A percentile compares a stretch with the other conserved stretches of the same genome.
These are phyloP conservation scores for Zaprionus davidi DNA, from an alignment of 1,140 invertebrate species.

Conservation along the genomic window DNA sequence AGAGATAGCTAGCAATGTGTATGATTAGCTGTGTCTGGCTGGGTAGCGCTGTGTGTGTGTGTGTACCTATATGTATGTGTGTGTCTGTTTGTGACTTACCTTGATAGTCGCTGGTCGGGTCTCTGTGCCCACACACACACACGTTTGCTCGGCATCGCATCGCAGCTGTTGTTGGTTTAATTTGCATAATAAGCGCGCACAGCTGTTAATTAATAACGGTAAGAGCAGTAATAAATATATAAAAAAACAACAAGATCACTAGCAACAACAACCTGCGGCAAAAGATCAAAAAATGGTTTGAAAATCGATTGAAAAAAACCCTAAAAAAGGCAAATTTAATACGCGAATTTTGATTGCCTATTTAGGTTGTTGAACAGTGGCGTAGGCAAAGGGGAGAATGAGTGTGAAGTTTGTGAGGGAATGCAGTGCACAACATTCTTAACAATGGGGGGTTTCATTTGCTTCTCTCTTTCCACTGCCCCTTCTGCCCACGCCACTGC, in stretches of 20 bases:
- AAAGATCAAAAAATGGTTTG: conserved; percentile 47
- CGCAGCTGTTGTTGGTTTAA: conserved; percentile 27
- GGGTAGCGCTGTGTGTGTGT: neutral
- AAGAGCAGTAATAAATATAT: conserved; percentile 30
- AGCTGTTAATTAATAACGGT: conserved; percentile 82
- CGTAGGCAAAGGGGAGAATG: neutral
- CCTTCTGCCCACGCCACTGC: neutral
- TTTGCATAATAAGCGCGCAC: conserved; percentile 79
- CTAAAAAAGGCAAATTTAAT: conserved; percentile 23
- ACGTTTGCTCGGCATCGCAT: conserved; percentile 46
- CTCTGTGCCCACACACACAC: conserved; percentile 11
- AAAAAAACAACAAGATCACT: conserved; percentile 7
- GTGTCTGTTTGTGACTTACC: conserved; percentile 12
- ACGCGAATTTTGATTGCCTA: conserved; percentile 20
- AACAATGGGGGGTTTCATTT: too few species aligned
- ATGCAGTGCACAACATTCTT: too few species aligned
- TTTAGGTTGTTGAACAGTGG: neutral
- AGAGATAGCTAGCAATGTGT: conserved; percentile 4
- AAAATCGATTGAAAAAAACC: conserved; percentile 31
- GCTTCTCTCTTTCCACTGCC: neutral
- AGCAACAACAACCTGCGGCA: conserved; percentile 28
- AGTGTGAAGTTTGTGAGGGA: too few species aligned
- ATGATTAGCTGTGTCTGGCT: neutral
- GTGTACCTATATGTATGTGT: too few species aligned
- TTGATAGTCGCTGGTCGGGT: conserved; percentile 18